These are phyloP conservation scores for Eupeodes luniger DNA, from an alignment of 2,888 invertebrate genomes.

Conservation along the genomic window DNA sequence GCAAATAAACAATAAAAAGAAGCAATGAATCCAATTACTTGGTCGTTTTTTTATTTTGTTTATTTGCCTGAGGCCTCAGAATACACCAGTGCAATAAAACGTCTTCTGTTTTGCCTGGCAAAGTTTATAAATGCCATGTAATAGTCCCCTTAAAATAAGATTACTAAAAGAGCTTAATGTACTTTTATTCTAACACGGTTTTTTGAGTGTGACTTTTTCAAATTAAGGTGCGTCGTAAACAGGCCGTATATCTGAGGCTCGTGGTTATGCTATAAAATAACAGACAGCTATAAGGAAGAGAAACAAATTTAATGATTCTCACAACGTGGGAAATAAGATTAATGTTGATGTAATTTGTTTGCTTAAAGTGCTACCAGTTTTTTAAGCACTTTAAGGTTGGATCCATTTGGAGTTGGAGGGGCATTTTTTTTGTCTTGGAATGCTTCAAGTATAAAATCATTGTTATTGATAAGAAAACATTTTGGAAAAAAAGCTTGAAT, in stretches of 20 bases:
- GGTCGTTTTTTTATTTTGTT: not conserved
- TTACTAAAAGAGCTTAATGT: conserved; percentile 22
- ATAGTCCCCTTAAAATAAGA: conserved; percentile 27
- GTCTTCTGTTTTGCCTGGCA: not conserved
- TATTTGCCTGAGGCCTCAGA: not conserved
- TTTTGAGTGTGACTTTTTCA: conserved; percentile 34
- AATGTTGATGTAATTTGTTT: conserved; percentile 21
- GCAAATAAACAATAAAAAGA: conserved; percentile 39
- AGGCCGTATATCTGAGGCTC: not conserved
- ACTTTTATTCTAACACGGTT: not conserved
- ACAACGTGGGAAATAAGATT: not conserved
- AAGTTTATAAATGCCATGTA: conserved; percentile 28
- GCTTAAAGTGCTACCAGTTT: conserved; percentile 7
- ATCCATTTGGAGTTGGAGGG: not conserved
- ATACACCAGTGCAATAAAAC: conserved; percentile 11
- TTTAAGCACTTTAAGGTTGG: not conserved
- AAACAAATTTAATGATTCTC: conserved; percentile 15
- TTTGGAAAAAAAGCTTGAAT: too few species aligned
- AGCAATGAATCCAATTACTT: conserved; percentile 26
- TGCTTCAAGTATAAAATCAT: too few species aligned
- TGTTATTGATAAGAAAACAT: too few species aligned
- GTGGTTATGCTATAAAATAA: conserved; percentile 17
- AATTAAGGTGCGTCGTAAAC: conserved; percentile 24
- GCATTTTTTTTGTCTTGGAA: too few species aligned
- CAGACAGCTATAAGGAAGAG: conserved; percentile 18